Conservation (phyloP, 2,113 vertebrate species). For the Gasterosteus nipponicus region DNA sequence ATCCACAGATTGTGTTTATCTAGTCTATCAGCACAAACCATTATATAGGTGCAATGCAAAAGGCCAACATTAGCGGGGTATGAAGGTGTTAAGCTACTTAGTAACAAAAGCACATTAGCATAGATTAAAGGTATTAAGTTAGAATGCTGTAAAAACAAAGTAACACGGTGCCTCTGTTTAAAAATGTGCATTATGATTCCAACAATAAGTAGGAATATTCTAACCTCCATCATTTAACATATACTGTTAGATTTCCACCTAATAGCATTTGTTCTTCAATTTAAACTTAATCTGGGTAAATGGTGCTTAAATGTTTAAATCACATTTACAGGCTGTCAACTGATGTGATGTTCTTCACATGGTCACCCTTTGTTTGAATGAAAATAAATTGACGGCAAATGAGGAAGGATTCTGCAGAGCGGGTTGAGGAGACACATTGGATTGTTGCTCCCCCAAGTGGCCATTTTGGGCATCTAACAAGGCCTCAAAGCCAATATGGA, state of each 20-base stretch:
- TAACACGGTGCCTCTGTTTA: slow-evolving; percentile 27
- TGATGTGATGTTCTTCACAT: slow-evolving; percentile 83
- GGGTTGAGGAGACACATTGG: slow-evolving; percentile 46
- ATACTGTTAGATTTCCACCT: slow-evolving; percentile 76
- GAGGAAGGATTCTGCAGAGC: slow-evolving; percentile 68
- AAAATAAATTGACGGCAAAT: slow-evolving; percentile 81
- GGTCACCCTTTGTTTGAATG: slow-evolving; percentile 82
- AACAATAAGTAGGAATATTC: slow-evolving; percentile 51
- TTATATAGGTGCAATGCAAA: slow-evolving; percentile 35
- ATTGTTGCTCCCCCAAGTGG: slow-evolving; percentile 77
- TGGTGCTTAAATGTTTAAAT: slow-evolving; percentile 83
- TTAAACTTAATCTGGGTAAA: slow-evolving; percentile 81
- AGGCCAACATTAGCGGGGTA: not conserved
- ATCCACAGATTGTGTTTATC: slow-evolving; percentile 61
- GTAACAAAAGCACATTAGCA: slow-evolving; percentile 27
- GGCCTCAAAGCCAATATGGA: not conserved
- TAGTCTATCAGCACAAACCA: slow-evolving; percentile 37
- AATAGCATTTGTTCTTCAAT: slow-evolving; percentile 82
- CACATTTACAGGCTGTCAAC: slow-evolving; percentile 83
- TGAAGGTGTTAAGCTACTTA: slow-evolving; percentile 12
- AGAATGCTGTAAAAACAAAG: slow-evolving; percentile 17
- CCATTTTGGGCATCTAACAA: slow-evolving; percentile 19
- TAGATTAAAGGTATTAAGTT: slow-evolving; percentile 2
- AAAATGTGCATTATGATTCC: slow-evolving; percentile 42
- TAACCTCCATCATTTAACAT: slow-evolving; percentile 60